phyloP scores from a whole-genome alignment of 2,797 vertebrate species.

The Moxostoma hubbsi region DNA sequence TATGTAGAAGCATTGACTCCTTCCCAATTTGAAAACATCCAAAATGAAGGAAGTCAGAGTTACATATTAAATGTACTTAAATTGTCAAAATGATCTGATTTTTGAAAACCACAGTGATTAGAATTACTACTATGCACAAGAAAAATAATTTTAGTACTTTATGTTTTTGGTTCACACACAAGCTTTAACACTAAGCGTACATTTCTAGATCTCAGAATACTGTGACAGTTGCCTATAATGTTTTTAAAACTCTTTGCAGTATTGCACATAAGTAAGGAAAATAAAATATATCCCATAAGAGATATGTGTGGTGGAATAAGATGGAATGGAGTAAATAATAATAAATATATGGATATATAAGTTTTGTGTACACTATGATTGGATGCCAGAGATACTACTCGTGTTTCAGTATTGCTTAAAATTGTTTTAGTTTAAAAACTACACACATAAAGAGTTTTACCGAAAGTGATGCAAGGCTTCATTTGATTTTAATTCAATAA shows the following conservation, averaged over 20 bases:
- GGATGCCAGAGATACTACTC: not conserved
- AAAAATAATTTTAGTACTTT: slow-evolving; percentile 21
- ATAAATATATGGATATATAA: not conserved
- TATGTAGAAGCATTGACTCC: not conserved
- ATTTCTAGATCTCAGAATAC: slow-evolving; percentile 18
- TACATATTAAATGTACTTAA: slow-evolving; percentile 8
- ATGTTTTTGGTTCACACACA: slow-evolving; percentile 44
- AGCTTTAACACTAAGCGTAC: slow-evolving; percentile 19
- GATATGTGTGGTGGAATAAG: slow-evolving; percentile 11
- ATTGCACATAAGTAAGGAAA: slow-evolving; percentile 61
- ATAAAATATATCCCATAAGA: not conserved
- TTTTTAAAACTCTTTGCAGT: slow-evolving; percentile 41
- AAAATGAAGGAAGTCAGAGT: slow-evolving; percentile 10
- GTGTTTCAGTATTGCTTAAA: slow-evolving; percentile 49
- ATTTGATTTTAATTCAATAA: too few species aligned
- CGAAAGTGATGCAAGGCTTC: too few species aligned
- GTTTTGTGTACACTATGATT: slow-evolving; percentile 1
- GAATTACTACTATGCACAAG: slow-evolving; percentile 38
- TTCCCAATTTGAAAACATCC: not conserved
- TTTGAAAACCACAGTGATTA: slow-evolving; percentile 48
- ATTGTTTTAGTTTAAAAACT: not conserved
- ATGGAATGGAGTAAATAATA: not conserved
- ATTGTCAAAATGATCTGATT: slow-evolving; percentile 11
- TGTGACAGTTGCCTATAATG: slow-evolving; percentile 13
- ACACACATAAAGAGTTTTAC: not conserved